Conservation (phyloP, 2,113 vertebrate genomes). For the Hippocampus comes region DNA sequence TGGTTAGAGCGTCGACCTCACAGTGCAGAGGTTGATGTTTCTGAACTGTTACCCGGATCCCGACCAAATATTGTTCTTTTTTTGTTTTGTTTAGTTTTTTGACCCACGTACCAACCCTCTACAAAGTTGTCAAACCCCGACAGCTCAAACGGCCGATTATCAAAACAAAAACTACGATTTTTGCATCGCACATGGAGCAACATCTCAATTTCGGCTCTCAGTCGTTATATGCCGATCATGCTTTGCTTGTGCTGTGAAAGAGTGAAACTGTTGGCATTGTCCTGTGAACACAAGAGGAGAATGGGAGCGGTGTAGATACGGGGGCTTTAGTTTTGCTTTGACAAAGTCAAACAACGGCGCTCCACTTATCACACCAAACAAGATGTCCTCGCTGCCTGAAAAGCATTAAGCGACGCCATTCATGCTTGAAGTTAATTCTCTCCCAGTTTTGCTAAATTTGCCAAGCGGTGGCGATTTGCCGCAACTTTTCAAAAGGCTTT, state of each 20-base stretch:
- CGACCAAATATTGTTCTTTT: too few relatives aligned
- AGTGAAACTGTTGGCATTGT: conserved; percentile 38
- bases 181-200: background rate
- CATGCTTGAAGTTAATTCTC: conserved; percentile 61
- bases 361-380: conserved; percentile 55
- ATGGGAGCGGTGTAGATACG: conserved; percentile 44
- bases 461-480: conserved; percentile 45
- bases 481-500: conserved; percentile 29
- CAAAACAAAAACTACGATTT: background rate
- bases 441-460: conserved; percentile 47
- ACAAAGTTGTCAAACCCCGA: too few relatives aligned
- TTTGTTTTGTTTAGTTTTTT: too few relatives aligned
- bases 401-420: conserved; percentile 55
- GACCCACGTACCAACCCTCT: too few relatives aligned
- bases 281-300: conserved; percentile 46
- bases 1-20: too few relatives aligned
- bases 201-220: background rate
- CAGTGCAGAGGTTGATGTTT: too few relatives aligned
- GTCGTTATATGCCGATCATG: conserved; percentile 27
- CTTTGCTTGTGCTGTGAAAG: conserved; percentile 28
- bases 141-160: too few relatives aligned
- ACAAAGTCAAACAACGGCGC: conserved; percentile 61
- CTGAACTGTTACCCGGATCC: too few relatives aligned
- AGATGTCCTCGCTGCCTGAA: conserved; percentile 54
- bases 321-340: conserved; percentile 45